Evolutionary conservation across 1,140 invertebrate genomes (phyloP), one percentile per base, ranked within the genome.

Genomic region (Lordiphosa stackelbergi): DNA sequence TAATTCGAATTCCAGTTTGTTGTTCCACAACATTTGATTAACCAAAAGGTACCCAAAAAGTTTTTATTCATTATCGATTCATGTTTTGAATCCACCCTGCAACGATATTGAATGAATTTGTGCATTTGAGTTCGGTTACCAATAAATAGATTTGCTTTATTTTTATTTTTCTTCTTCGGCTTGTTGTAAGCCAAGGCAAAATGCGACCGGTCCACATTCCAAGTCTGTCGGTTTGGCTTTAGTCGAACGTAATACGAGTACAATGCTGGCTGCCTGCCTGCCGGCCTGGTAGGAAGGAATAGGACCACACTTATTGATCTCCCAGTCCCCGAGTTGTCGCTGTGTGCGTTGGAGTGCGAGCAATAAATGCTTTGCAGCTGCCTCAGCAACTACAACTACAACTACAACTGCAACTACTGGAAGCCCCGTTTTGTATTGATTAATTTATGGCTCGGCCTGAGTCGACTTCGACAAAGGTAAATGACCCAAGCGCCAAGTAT

Each of bases 241-340:
- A 46, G 13, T 28, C 43, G 24, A 46, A 46, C 43, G 28, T 46
- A 46, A 46, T 46, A 46, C 43, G 43, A 46, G 43, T 28, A 34
- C 43, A 46, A 46, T 46, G 43, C 43, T 46, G 43, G 19, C 43
- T 31, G 43, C 43, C 43, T 46, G 43, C 22, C 43, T 46, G 43
- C 43, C 43, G 28, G 43, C 43, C 43, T 46, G 43, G 43, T 46
- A 46, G 43, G 43, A 31, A 28, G 28, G 31, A 46, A 24, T 46
- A 34, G 43, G 43, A 46, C 43, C 43, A 46, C 43, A 46, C 43
- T 46, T 46, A 46, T 46, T 46, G 43, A 46, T 46, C 43, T 46
- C 43, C 43, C 43, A 31, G 11, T 46, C 43, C 43, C 31, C 28
- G 43, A 22, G 9, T 10, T 24, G 41, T 10, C 41, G 24, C 5